Percentiles rank a stretch among this genome's conserved stretches.
These are phyloP conservation scores for Rhodophaea formosa DNA, from an alignment of 2,888 invertebrate species.

Conservation along the genomic window DNA sequence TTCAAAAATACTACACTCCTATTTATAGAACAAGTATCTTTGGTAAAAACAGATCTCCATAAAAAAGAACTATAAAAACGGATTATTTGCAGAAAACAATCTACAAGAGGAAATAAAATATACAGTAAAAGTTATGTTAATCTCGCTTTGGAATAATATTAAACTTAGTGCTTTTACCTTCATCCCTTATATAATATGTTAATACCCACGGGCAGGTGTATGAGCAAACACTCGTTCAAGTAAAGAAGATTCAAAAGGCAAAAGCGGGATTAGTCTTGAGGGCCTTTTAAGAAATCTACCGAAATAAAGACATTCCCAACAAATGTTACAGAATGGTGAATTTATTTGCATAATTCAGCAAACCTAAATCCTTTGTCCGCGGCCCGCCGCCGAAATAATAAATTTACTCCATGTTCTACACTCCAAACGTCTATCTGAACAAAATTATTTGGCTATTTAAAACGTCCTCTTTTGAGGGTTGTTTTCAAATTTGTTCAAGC, in stretches of 20 bases:
- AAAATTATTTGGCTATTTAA: constrained; percentile 72
- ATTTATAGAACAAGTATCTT: no score
- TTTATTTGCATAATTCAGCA: constrained; percentile 80
- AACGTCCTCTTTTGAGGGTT: constrained; percentile 47
- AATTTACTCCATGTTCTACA: constrained; percentile 75
- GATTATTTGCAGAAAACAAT: not conserved
- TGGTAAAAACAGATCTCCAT: no score
- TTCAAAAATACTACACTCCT: no score
- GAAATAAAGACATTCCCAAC: constrained; percentile 78
- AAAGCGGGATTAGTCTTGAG: constrained; percentile 66
- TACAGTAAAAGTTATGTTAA: constrained; percentile 41
- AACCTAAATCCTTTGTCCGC: constrained; percentile 79
- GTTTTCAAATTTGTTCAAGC: constrained; percentile 46
- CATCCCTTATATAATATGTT: constrained; percentile 41
- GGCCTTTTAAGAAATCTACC: constrained; percentile 73
- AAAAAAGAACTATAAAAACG: not conserved
- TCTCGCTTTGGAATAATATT: constrained; percentile 36
- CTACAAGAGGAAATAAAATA: constrained; percentile 37
- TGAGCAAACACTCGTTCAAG: constrained; percentile 48
- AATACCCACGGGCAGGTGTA: constrained; percentile 47
- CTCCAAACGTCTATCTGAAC: constrained; percentile 66
- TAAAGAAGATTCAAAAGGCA: constrained; percentile 62
- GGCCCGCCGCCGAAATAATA: constrained; percentile 71
- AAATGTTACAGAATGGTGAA: constrained; percentile 80
- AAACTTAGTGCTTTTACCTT: constrained; percentile 37